Evolutionary conservation across 1,140 invertebrate genomes (phyloP), one percentile per base, ranked within the genome.

Genomic region (Laupala kohalensis): DNA sequence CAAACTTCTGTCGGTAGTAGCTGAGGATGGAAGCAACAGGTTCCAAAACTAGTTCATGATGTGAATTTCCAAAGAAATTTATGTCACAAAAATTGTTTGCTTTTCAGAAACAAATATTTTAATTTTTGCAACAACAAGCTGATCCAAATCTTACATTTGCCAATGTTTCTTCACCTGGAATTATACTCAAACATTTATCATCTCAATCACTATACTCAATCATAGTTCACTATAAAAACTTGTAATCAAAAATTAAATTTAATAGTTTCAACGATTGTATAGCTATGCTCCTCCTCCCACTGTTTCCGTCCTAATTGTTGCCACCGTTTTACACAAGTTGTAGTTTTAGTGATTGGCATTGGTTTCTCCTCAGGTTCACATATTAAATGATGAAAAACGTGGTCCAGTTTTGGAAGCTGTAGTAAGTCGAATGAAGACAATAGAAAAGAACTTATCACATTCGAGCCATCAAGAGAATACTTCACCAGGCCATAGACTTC

Each of bases 361-460:
- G 28, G 15, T 25, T 72, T 72, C 75, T 25, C 69, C 71, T 4
- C 67, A 83, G 81, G 79, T 88, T 6, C 91, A 93, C 79, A 83
- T 91, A 64, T 76, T 93, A 65, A 89, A 88, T 78, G 90, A 92
- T 75, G 83, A 86, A 73, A 78, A 77, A 23, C 81, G 91, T 71
- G 92, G 92, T 13, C 87, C 91, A 0, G 90, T 88, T 25, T 79
- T 94, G 66, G 92, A 94, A 83, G 90, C 89, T 5, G 88, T 93
- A 25, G 86, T 93, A 19, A 91, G 87, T 74, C 80, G 90, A 69
- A 90, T 92, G 88, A 91, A 91, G 80, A 88, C 86, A 9, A 30
- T 68, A 13, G 26, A 72, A 24, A 26, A 67, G 25, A 30, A 25
- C 24, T 13, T 53, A 53, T 13, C 1, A 53, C 9, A 53, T 4